Percentiles rank a stretch among this genome's conserved stretches.
Evolutionary conservation across 2,113 vertebrate species (phyloP).

Genomic region (Zapornia atra): DNA sequence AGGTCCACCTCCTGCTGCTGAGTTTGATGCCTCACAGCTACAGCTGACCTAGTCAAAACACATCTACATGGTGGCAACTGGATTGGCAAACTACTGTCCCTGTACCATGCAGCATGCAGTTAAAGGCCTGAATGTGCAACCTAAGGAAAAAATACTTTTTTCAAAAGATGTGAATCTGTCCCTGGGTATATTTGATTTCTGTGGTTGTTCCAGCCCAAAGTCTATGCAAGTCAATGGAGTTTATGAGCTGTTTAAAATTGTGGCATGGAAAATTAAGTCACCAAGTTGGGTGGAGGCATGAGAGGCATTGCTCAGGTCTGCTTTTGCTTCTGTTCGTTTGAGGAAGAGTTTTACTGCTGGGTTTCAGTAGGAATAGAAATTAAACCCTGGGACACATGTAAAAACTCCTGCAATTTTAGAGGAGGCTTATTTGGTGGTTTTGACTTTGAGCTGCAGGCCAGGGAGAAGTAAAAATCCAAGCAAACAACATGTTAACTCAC

Average conservation of each 20-base stretch:
- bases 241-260: neutral
- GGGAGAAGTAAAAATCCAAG: neutral
- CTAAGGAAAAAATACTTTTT: slow-evolving; percentile 30
- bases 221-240: neutral
- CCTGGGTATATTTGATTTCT: neutral
- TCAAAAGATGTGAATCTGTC: neutral
- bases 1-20: neutral
- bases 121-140: slow-evolving; percentile 43
- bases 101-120: neutral
- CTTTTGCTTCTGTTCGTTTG: neutral
- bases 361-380: neutral
- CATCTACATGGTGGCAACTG: neutral
- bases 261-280: neutral
- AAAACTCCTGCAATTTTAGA: neutral
- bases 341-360: neutral
- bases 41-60: neutral
- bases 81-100: slow-evolving; percentile 2
- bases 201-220: neutral
- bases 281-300: neutral
- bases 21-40: neutral
- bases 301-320: neutral
- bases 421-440: neutral
- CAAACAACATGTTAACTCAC: neutral
- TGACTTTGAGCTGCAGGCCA: neutral
- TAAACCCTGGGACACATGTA: neutral